Conservation (phyloP, 1,140 invertebrate genomes). For the Oedothorax gibbosus region DNA sequence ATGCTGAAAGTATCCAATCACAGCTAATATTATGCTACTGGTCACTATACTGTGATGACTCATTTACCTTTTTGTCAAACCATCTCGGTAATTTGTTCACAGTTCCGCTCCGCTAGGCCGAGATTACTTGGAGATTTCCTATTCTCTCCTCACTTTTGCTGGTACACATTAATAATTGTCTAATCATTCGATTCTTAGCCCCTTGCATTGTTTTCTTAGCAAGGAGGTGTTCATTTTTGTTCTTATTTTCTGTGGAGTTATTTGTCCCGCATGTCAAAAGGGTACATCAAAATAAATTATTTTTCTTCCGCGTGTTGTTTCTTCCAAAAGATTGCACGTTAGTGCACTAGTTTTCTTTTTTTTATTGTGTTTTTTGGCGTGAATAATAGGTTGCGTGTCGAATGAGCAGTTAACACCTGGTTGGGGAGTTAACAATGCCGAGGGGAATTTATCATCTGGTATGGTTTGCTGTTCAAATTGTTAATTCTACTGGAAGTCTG, state of each 20-base stretch:
- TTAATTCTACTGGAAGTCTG: no score
- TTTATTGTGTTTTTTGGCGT: no score
- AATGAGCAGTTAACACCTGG: no score
- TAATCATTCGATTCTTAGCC: conserved; percentile 46
- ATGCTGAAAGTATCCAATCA: no score
- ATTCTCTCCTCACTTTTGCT: conserved; percentile 28
- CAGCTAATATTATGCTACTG: no score
- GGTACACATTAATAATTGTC: conserved; percentile 51
- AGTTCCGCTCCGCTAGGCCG: conserved; percentile 34
- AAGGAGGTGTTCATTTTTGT: conserved; percentile 22
- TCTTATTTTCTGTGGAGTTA: conserved; percentile 32
- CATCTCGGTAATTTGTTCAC: conserved; percentile 31
- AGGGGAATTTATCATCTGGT: no score
- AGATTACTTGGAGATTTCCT: conserved; percentile 46
- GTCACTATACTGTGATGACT: no score
- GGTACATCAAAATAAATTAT: conserved; percentile 32
- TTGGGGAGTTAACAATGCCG: no score
- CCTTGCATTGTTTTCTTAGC: conserved; percentile 20
- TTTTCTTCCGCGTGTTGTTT: neutral
- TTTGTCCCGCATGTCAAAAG: conserved; percentile 28
- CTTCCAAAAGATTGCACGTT: neutral
- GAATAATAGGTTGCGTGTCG: no score
- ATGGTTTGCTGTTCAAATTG: no score
- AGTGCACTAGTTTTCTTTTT: no score
- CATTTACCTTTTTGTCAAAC: no score